Evolutionary conservation across 2,888 invertebrate species (phyloP), one percentile per base, ranked within the genome.

Genomic region (Archips xylosteana): DNA sequence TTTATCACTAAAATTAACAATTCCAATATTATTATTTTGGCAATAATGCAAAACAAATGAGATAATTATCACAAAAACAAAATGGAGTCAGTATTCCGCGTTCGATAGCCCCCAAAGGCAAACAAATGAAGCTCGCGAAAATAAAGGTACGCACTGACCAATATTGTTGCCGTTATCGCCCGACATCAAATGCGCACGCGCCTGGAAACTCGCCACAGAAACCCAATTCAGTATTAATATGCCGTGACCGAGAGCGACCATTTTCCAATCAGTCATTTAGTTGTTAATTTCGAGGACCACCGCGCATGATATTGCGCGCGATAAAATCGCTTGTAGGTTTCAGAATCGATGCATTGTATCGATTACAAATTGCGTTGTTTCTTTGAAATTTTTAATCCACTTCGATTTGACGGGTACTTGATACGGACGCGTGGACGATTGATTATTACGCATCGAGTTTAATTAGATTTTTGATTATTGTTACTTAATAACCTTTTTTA

Each of bases 161-260:
- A 89, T 85, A 86, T 82, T 83, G 88, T 87, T 81, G 83, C 82
- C 83, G 83, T 91, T 92, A 91, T 91, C 91, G 88, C 79, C 74
- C 85, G 82, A 86, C 80, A 87, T 86, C 86, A 85, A 87, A 84
- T 82, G 81, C 80, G 83, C 82, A 83, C 87, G 84, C 87, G 87
- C 88, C 57, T 57, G 88, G 88, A 89, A 85, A 66, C 71, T 85
- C 88, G 92, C 86, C 89, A 85, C 89, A 93, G 86, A 92, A 92
- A 93, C 92, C 93, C 91, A 93, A 94, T 94, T 92, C 90, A 89
- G 81, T 89, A 87, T 94, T 94, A 93, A 94, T 92, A 91, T 86
- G 88, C 85, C 93, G 89, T 93, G 89, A 91, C 94, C 82, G 81
- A 88, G 86, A 86, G 85, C 87, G 86, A 86, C 85, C 87, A 88